phyloP scores from a whole-genome alignment of 1,140 invertebrate species.

The Drosophila kepulauana region DNA sequence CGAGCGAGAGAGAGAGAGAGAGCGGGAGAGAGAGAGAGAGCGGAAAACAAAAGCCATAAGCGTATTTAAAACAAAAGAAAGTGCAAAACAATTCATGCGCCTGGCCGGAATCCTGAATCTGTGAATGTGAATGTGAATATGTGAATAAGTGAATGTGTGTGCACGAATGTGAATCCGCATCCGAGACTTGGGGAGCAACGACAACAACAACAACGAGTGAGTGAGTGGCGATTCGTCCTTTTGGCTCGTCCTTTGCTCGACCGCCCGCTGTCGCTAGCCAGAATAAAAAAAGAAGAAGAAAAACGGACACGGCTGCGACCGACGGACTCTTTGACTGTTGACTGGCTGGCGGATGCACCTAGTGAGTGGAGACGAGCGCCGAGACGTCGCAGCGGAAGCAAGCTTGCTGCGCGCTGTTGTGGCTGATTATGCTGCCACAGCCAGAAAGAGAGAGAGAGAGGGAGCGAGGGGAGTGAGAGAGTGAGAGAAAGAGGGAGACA shows the following conservation, averaged over 20 bases:
- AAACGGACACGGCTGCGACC: constrained; percentile 49
- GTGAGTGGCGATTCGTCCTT: neutral
- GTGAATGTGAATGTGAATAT: constrained; percentile 38
- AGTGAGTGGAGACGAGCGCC: constrained; percentile 34
- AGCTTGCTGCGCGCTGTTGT: constrained; percentile 81
- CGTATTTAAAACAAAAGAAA: constrained; percentile 81
- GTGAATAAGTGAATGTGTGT: constrained; percentile 22
- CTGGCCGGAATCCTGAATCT: constrained; percentile 42
- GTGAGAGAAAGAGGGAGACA: neutral
- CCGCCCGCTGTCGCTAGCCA: constrained; percentile 45
- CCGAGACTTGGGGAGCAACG: constrained; percentile 10
- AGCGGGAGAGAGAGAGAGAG: neutral
- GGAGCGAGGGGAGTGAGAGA: constrained; percentile 12
- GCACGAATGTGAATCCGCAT: constrained; percentile 32
- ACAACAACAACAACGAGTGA: too few species aligned
- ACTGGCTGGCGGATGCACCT: constrained; percentile 57
- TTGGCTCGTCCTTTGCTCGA: constrained; percentile 20
- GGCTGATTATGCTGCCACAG: constrained; percentile 84
- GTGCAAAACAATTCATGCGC: constrained; percentile 76
- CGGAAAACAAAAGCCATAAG: constrained; percentile 60
- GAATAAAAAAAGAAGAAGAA: constrained; percentile 53
- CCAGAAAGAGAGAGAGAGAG: constrained; percentile 31
- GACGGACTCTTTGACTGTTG: constrained; percentile 13
- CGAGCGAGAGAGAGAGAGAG: neutral
- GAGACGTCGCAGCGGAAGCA: constrained; percentile 83